Percentiles rank a stretch among this genome's conserved stretches.
Conservation (phyloP, 1,140 invertebrate species). For the Panagrolaimus sp. region DNA sequence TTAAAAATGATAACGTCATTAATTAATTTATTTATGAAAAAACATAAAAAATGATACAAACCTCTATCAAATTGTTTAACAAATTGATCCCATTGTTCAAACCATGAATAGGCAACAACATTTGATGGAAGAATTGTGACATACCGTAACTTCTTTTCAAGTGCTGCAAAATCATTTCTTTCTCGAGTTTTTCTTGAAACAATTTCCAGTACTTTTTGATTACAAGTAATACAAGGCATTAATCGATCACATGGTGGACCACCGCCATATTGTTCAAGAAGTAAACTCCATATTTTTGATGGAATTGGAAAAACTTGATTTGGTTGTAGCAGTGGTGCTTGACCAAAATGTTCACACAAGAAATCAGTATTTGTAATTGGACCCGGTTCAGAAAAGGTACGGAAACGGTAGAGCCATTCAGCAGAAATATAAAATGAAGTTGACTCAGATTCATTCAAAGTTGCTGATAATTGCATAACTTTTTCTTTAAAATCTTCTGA, state of each 20-base stretch:
- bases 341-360: slow-evolving; percentile 77
- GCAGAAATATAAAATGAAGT: slow-evolving; percentile 67
- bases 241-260: slow-evolving; percentile 25
- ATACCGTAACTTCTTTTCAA: slow-evolving; percentile 19
- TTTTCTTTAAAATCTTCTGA: slow-evolving; percentile 15
- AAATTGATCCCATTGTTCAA: slow-evolving; percentile 27
- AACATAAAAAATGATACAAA: background rate
- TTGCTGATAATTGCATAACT: slow-evolving; percentile 17
- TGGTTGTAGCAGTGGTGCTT: slow-evolving; percentile 23
- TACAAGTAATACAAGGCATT: slow-evolving; percentile 14
- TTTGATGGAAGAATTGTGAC: slow-evolving; percentile 18
- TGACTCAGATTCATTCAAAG: background rate
- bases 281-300: slow-evolving; percentile 25
- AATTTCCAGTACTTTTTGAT: slow-evolving; percentile 3
- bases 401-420: slow-evolving; percentile 86
- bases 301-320: slow-evolving; percentile 13
- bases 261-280: slow-evolving; percentile 25
- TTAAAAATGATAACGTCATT: slow-evolving; percentile 15
- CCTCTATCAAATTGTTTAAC: slow-evolving; percentile 25
- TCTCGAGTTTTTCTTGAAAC: slow-evolving; percentile 19
- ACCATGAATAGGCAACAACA: slow-evolving; percentile 22
- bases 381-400: slow-evolving; percentile 90
- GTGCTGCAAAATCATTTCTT: background rate
- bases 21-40: background rate
- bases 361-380: slow-evolving; percentile 91